Conservation (phyloP, 2,797 vertebrate genomes). For the Dipus sagitta region DNA sequence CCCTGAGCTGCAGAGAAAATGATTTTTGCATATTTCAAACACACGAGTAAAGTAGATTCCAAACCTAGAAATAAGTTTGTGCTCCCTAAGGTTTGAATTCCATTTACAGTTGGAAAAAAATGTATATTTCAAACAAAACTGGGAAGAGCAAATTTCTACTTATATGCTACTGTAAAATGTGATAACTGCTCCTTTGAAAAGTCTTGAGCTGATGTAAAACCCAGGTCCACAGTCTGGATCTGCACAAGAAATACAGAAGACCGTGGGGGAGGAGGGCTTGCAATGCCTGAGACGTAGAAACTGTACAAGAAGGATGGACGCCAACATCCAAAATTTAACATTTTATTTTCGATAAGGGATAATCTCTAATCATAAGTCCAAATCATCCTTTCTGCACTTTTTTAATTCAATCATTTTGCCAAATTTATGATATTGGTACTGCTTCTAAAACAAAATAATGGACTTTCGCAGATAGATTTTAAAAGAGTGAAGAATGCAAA, state of each 20-base stretch:
- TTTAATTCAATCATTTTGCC: not conserved
- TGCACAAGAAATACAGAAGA: not conserved
- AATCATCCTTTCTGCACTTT: not conserved
- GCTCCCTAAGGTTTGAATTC: conserved; percentile 50
- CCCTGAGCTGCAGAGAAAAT: conserved; percentile 32
- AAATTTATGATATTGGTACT: not conserved
- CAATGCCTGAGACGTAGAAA: not conserved
- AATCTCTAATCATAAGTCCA: not conserved
- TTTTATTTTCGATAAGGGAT: not conserved
- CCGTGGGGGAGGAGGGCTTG: not conserved
- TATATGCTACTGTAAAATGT: conserved; percentile 60
- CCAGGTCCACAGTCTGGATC: not conserved
- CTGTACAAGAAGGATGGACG: not conserved
- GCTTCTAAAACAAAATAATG: not conserved
- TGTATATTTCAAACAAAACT: conserved; percentile 20
- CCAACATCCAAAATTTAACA: not conserved
- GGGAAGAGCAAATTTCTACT: conserved; percentile 60
- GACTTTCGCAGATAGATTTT: not conserved
- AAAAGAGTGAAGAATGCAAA: not conserved
- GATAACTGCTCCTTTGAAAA: conserved; percentile 72
- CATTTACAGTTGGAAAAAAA: conserved; percentile 67
- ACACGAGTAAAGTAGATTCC: conserved; percentile 69
- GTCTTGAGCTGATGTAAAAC: conserved; percentile 30
- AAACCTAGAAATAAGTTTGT: conserved; percentile 70
- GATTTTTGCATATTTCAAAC: conserved; percentile 59